A percentile compares a stretch with the other conserved stretches of the same genome.
Evolutionary conservation across 2,888 invertebrate species (phyloP).

Genomic region (Sinohyriopsis cumingii): DNA sequence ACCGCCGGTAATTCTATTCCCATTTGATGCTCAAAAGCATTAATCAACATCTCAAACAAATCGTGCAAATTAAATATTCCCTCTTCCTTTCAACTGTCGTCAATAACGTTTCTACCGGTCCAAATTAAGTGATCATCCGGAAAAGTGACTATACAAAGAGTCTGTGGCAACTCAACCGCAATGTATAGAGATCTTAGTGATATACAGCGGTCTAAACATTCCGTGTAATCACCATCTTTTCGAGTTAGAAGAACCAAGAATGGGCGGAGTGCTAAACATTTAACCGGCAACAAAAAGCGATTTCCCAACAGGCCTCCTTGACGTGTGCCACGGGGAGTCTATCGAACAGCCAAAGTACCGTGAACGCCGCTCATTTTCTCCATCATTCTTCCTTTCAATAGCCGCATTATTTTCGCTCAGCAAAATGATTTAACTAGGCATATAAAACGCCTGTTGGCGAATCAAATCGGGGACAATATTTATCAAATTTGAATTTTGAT

Average conservation of each 20-base stretch:
- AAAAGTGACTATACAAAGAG: no score
- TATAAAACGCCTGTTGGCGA: slow-evolving; percentile 38
- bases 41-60: slow-evolving; percentile 12
- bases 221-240: no score
- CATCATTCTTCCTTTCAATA: slow-evolving; percentile 28
- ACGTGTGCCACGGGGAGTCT: slow-evolving; percentile 24
- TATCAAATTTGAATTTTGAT: slow-evolving; percentile 43
- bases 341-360: slow-evolving; percentile 16
- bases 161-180: no score
- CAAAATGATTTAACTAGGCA: slow-evolving; percentile 46
- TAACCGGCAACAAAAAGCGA: slow-evolving; percentile 30
- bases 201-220: no score
- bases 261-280: slow-evolving; percentile 25
- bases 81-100: slow-evolving; percentile 1
- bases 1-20: no score
- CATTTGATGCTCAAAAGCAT: slow-evolving; percentile 1
- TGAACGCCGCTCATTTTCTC: slow-evolving; percentile 14
- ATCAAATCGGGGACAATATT: slow-evolving; percentile 44
- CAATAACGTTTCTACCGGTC: no score
- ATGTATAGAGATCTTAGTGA: no score
- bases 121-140: no score
- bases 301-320: slow-evolving; percentile 30
- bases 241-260: no score
- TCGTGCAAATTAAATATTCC: slow-evolving; percentile 16
- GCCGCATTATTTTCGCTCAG: slow-evolving; percentile 40